phyloP scores from a whole-genome alignment of 1,140 invertebrate species.

The Heliothis subflexa region DNA sequence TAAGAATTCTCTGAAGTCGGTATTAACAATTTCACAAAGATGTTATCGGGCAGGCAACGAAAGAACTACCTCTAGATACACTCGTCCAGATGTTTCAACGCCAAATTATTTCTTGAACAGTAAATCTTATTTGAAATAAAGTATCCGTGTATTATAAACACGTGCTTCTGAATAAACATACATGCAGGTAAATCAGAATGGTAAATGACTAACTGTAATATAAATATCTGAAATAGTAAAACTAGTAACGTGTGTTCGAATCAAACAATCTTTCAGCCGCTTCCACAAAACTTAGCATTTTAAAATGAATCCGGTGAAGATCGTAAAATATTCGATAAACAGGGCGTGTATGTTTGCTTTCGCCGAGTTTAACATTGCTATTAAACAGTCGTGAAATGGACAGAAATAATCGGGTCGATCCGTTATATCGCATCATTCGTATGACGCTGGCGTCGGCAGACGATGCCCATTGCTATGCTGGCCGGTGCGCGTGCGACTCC shows the following conservation, averaged over 20 bases:
- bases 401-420: constrained; percentile 84
- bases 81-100: constrained; percentile 74
- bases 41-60: constrained; percentile 57
- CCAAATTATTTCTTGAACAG: constrained; percentile 76
- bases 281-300: constrained; percentile 81
- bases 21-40: constrained; percentile 52
- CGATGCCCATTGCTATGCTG: constrained; percentile 75
- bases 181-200: constrained; percentile 82
- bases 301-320: constrained; percentile 81
- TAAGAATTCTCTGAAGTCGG: constrained; percentile 48
- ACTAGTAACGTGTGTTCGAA: constrained; percentile 73
- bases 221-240: constrained; percentile 83
- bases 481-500: constrained; percentile 50
- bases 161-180: constrained; percentile 81
- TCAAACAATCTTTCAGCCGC: constrained; percentile 81
- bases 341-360: constrained; percentile 83
- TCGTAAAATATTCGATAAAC: constrained; percentile 86
- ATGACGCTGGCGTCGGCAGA: constrained; percentile 75
- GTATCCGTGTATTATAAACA: constrained; percentile 84
- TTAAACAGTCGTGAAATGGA: constrained; percentile 85
- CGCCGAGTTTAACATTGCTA: constrained; percentile 84
- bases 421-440: constrained; percentile 83
- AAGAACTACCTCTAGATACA: constrained; percentile 59
- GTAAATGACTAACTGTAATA: constrained; percentile 84
- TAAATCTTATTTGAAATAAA: constrained; percentile 84